phyloP scores from a whole-genome alignment of 2,888 invertebrate genomes.

The Tetropium fuscum region DNA sequence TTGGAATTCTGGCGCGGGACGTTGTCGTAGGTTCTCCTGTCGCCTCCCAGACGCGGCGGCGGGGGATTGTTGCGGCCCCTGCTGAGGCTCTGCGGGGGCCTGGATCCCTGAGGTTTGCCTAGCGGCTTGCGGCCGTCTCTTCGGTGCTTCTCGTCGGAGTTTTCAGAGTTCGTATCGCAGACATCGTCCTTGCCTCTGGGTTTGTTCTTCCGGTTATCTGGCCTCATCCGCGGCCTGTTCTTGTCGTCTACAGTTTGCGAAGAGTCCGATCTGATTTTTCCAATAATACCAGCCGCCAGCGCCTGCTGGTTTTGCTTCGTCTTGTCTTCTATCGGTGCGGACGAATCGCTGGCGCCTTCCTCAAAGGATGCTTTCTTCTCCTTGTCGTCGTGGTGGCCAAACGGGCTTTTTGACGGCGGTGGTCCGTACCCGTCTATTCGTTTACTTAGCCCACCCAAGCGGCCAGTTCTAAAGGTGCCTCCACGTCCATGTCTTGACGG shows the following conservation, averaged over 20 bases:
- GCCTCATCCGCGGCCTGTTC: slow-evolving; percentile 55
- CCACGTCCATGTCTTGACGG: slow-evolving; percentile 89
- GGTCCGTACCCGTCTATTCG: slow-evolving; percentile 83
- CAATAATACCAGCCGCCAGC: slow-evolving; percentile 74
- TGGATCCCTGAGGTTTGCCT: slow-evolving; percentile 40
- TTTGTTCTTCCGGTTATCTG: slow-evolving; percentile 51
- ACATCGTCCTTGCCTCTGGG: slow-evolving; percentile 52
- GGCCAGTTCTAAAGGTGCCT: slow-evolving; percentile 50
- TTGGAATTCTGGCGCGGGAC: slow-evolving; percentile 59
- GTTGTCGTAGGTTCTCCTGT: slow-evolving; percentile 48
- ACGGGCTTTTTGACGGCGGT: slow-evolving; percentile 84
- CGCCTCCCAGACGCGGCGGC: slow-evolving; percentile 52
- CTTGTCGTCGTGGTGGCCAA: slow-evolving; percentile 67
- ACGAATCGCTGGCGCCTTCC: slow-evolving; percentile 40
- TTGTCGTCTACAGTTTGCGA: slow-evolving; percentile 49
- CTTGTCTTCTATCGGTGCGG: slow-evolving; percentile 70
- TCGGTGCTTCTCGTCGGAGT: slow-evolving; percentile 74
- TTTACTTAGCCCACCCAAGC: slow-evolving; percentile 68
- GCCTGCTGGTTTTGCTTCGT: slow-evolving; percentile 76
- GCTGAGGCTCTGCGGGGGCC: slow-evolving; percentile 50
- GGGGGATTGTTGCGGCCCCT: slow-evolving; percentile 50
- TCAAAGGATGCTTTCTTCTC: slow-evolving; percentile 55
- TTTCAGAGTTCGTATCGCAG: slow-evolving; percentile 88
- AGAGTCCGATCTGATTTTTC: slow-evolving; percentile 43
- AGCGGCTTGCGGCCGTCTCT: slow-evolving; percentile 56